Evolutionary conservation across 2,888 invertebrate genomes (phyloP).

Genomic region (Cancer borealis): DNA sequence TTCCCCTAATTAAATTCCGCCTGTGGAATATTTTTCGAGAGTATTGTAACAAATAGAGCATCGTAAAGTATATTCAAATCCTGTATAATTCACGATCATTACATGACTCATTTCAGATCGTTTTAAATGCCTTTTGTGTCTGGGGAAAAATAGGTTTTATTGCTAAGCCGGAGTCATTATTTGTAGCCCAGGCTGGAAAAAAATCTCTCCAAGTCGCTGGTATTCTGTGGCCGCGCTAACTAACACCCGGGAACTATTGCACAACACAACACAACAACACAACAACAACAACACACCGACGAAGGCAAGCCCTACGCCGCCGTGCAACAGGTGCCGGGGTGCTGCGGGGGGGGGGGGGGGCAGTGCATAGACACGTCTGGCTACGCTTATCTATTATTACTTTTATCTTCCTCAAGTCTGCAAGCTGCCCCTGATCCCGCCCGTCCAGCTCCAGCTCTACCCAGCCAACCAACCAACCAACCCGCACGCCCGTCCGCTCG

Average conservation of each 20-base stretch:
- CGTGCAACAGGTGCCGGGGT: conserved; percentile 22
- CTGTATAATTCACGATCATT: conserved; percentile 62
- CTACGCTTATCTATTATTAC: conserved; percentile 62
- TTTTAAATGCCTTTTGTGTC: conserved; percentile 62
- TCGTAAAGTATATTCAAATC: conserved; percentile 64
- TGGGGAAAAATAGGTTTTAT: conserved; percentile 61
- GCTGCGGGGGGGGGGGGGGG: background rate
- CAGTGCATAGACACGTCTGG: conserved; percentile 44
- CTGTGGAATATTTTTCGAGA: conserved; percentile 54
- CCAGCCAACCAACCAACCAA: background rate
- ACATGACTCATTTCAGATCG: conserved; percentile 60
- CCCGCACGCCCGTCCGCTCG: conserved; percentile 2
- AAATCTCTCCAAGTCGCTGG: conserved; percentile 47
- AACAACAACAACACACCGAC: conserved; percentile 49
- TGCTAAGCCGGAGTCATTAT: conserved; percentile 60
- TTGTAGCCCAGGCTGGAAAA: conserved; percentile 44
- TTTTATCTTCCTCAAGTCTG: conserved; percentile 53
- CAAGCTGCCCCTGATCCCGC: conserved; percentile 7
- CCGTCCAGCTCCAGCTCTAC: background rate
- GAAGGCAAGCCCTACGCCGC: conserved; percentile 31
- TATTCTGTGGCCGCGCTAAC: conserved; percentile 30
- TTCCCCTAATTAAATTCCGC: conserved; percentile 67
- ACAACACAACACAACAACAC: background rate
- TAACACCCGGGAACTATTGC: conserved; percentile 52
- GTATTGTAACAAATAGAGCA: conserved; percentile 60